Evolutionary conservation across 2,888 invertebrate genomes (phyloP).

Genomic region (Cryptocheilus praepositus): DNA sequence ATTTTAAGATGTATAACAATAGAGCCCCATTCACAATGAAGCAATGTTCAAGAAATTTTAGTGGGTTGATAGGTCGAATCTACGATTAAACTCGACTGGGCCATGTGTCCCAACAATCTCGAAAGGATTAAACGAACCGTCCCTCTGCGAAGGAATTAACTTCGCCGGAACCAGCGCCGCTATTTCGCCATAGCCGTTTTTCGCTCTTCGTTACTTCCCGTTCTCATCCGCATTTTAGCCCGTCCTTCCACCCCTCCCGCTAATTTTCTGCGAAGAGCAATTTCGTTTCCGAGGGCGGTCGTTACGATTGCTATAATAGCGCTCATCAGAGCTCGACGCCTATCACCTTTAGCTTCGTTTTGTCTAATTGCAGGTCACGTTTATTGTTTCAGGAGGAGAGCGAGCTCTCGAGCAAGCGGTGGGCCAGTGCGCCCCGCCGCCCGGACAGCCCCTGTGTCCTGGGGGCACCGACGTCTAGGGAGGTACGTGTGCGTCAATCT

Average conservation of each 20-base stretch:
- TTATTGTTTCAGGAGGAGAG: constrained; percentile 82
- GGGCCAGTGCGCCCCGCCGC: constrained; percentile 82
- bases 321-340: constrained; percentile 53
- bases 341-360: constrained; percentile 58
- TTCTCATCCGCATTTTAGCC: not conserved
- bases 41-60: no score
- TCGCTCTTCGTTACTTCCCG: not conserved
- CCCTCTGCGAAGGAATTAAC: no score
- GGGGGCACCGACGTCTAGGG: constrained; percentile 74
- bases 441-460: constrained; percentile 75
- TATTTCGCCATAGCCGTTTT: constrained; percentile 14
- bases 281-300: constrained; percentile 48
- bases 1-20: no score
- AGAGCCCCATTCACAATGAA: no score
- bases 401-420: constrained; percentile 82
- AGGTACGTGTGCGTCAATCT: constrained; percentile 56
- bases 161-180: not conserved
- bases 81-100: no score
- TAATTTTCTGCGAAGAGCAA: constrained; percentile 54
- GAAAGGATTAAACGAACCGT: no score
- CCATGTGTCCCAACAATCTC: no score
- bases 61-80: no score
- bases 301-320: constrained; percentile 57
- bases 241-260: constrained; percentile 16
- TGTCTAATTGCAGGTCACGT: constrained; percentile 58